These are phyloP conservation scores for Euphydryas editha DNA, from an alignment of 2,888 invertebrate species.

Conservation along the genomic window DNA sequence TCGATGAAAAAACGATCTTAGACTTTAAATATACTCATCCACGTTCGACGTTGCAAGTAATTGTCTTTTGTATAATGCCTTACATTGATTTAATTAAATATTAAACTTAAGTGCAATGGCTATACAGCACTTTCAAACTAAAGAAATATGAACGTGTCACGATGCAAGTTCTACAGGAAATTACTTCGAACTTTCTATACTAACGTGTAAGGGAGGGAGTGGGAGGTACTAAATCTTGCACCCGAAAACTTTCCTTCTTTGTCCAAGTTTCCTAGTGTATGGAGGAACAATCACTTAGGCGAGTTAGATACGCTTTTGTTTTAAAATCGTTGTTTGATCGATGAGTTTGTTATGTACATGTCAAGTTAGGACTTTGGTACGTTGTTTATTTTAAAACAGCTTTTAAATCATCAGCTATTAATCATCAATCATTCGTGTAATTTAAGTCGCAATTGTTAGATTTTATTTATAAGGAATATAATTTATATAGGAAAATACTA, in stretches of 20 bases:
- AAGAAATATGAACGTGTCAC: slow-evolving; percentile 32
- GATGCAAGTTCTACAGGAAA: slow-evolving; percentile 30
- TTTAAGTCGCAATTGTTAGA: no score
- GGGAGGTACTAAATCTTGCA: slow-evolving; percentile 38
- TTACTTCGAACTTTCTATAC: slow-evolving; percentile 34
- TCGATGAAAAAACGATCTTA: neutral
- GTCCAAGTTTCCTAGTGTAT: slow-evolving; percentile 24
- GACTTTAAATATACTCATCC: no score
- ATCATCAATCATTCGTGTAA: no score
- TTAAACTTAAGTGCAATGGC: slow-evolving; percentile 10
- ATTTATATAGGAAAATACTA: no score
- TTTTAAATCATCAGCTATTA: neutral
- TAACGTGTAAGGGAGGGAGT: slow-evolving; percentile 30
- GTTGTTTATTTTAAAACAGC: neutral
- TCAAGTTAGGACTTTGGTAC: neutral
- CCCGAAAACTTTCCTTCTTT: slow-evolving; percentile 36
- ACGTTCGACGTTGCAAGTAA: neutral
- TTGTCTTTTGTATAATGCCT: neutral
- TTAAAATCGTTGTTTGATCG: slow-evolving; percentile 1
- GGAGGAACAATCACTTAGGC: slow-evolving; percentile 31
- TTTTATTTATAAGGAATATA: no score
- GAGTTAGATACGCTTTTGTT: slow-evolving; percentile 20
- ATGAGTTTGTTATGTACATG: neutral
- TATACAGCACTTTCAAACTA: slow-evolving; percentile 24
- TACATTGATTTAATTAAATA: slow-evolving; percentile 17